These are phyloP conservation scores for Antheraea pernyi DNA, from an alignment of 1,140 invertebrate genomes.

Conservation along the genomic window DNA sequence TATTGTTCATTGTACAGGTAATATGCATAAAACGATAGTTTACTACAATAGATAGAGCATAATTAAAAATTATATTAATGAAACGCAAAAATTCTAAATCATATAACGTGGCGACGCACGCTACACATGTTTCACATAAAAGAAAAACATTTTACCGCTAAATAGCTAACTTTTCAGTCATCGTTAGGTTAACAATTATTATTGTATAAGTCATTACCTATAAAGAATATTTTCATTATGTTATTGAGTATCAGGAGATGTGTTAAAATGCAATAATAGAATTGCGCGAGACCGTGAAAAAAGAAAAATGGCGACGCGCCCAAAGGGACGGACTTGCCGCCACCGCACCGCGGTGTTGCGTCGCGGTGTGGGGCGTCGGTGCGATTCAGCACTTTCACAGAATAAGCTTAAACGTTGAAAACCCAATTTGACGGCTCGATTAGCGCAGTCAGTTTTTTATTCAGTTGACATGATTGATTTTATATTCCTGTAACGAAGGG, in stretches of 20 bases:
- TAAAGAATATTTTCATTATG: neutral
- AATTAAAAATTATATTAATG: too few relatives aligned
- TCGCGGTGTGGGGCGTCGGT: conserved; percentile 33
- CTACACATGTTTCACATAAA: too few relatives aligned
- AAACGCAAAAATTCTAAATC: too few relatives aligned
- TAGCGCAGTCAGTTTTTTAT: conserved; percentile 46
- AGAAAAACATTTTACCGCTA: too few relatives aligned
- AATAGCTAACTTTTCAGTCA: too few relatives aligned
- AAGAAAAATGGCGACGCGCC: conserved; percentile 19
- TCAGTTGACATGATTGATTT: conserved; percentile 43
- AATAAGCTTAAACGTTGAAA: conserved; percentile 59
- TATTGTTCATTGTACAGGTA: too few relatives aligned
- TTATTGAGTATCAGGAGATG: neutral
- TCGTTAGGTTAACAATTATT: too few relatives aligned
- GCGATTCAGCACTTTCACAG: conserved; percentile 57
- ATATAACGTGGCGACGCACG: too few relatives aligned
- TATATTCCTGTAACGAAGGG: conserved; percentile 5
- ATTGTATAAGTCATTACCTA: too few relatives aligned
- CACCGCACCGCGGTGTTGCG: conserved; percentile 38
- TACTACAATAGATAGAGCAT: too few relatives aligned
- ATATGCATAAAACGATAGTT: too few relatives aligned
- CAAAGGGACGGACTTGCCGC: conserved; percentile 36
- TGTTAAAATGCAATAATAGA: conserved; percentile 37
- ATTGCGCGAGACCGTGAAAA: conserved; percentile 50
- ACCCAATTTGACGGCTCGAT: conserved; percentile 70